These are phyloP conservation scores for Habroteleia sp. DNA, from an alignment of 2,888 invertebrate genomes.

Conservation along the genomic window DNA sequence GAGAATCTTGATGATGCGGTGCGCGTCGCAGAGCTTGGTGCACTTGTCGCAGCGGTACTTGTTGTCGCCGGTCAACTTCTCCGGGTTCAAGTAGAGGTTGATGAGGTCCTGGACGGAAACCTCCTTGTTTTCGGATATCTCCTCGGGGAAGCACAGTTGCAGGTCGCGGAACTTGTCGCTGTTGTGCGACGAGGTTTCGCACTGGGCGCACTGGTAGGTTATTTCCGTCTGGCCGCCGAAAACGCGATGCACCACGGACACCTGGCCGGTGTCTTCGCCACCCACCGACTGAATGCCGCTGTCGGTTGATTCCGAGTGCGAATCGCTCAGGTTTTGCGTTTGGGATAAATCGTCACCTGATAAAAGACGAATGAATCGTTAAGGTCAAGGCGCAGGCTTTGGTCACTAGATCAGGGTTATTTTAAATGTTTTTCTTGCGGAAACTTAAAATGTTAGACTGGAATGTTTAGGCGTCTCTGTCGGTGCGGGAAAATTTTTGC, in stretches of 20 bases:
- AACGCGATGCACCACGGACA: slow-evolving; percentile 85
- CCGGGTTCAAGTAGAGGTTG: slow-evolving; percentile 89
- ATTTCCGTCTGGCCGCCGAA: slow-evolving; percentile 90
- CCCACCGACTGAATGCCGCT: slow-evolving; percentile 80
- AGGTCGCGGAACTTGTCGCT: slow-evolving; percentile 91
- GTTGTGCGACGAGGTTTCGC: slow-evolving; percentile 87
- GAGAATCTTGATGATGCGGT: slow-evolving; percentile 86
- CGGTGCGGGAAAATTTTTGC: too few relatives aligned
- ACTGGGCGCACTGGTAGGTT: slow-evolving; percentile 88
- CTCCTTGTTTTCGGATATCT: slow-evolving; percentile 77
- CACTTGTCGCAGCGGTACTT: slow-evolving; percentile 91
- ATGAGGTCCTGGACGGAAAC: slow-evolving; percentile 89
- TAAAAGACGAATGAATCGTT: too few relatives aligned
- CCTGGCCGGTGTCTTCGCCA: slow-evolving; percentile 73
- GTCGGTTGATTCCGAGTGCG: slow-evolving; percentile 79
- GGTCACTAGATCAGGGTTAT: too few relatives aligned
- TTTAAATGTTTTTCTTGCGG: too few relatives aligned
- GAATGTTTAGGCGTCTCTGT: too few relatives aligned
- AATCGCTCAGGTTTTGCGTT: slow-evolving; percentile 75
- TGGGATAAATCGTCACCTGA: slow-evolving; percentile 74
- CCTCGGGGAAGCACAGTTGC: slow-evolving; percentile 88
- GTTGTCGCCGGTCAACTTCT: slow-evolving; percentile 90
- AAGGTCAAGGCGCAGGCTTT: too few relatives aligned
- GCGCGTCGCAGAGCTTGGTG: slow-evolving; percentile 88
- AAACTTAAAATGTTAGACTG: too few relatives aligned